These are phyloP conservation scores for Holothuria scabra DNA, from an alignment of 53 echinoderm and acorn worm species.

Conservation along the genomic window DNA sequence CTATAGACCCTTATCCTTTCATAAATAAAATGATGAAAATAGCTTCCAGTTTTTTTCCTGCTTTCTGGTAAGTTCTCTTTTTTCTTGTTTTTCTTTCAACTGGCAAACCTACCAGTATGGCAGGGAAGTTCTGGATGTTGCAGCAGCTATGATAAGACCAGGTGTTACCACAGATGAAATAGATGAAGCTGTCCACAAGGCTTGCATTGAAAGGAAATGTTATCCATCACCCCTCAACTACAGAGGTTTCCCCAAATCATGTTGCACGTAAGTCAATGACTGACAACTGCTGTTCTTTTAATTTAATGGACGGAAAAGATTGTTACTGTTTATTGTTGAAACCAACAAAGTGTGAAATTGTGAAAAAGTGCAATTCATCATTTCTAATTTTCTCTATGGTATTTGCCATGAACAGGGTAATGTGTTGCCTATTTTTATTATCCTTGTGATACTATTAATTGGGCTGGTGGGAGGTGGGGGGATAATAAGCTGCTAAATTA, in stretches of 20 bases:
- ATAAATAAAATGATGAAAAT: neutral
- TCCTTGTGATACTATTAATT: no score
- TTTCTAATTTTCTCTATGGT: no score
- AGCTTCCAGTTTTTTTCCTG: neutral
- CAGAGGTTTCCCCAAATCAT: slow-evolving; percentile 95
- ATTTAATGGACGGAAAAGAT: no score
- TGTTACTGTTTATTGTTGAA: no score
- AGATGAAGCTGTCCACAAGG: slow-evolving; percentile 91
- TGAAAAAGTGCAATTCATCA: no score
- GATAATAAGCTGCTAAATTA: no score
- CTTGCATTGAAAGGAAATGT: slow-evolving; percentile 91
- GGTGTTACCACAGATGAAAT: slow-evolving; percentile 97
- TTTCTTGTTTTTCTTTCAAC: neutral
- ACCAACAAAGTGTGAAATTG: no score
- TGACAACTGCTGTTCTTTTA: no score
- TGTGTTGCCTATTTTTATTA: no score
- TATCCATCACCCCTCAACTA: slow-evolving; percentile 99
- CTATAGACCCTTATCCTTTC: neutral
- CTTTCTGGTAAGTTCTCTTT: neutral
- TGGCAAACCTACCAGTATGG: slow-evolving; percentile 65
- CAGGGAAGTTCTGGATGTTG: slow-evolving; percentile 89
- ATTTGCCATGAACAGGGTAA: no score
- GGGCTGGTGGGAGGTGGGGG: no score
- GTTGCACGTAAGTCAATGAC: slow-evolving; percentile 83
- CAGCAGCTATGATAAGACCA: slow-evolving; percentile 79